These are phyloP conservation scores for Drosophila eohydei DNA, from an alignment of 2,888 invertebrate genomes.

Conservation along the genomic window DNA sequence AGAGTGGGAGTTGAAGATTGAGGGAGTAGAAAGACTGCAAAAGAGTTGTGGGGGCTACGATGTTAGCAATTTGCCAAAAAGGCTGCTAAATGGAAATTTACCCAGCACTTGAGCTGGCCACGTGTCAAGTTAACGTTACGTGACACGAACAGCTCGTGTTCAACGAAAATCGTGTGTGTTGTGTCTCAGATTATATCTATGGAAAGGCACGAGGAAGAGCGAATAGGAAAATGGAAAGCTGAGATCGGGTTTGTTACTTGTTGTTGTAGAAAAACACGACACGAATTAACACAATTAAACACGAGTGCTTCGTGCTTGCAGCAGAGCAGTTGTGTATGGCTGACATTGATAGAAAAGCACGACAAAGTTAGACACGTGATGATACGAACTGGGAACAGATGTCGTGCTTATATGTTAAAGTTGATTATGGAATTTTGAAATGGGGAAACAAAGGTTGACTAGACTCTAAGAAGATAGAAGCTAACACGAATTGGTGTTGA, in stretches of 20 bases:
- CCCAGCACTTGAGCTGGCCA: constrained; percentile 23
- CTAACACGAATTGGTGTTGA: too few species aligned
- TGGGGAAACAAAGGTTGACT: neutral
- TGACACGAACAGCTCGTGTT: constrained; percentile 23
- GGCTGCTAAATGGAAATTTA: constrained; percentile 42
- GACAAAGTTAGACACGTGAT: too few species aligned
- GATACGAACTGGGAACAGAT: too few species aligned
- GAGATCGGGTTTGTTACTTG: neutral
- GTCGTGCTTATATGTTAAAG: too few species aligned
- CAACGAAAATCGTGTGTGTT: neutral
- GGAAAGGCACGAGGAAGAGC: neutral
- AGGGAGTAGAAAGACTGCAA: neutral
- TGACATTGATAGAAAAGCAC: too few species aligned
- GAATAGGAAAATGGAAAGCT: too few species aligned
- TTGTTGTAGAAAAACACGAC: neutral
- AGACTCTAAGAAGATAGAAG: too few species aligned
- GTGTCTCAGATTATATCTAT: neutral
- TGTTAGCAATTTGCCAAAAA: constrained; percentile 60
- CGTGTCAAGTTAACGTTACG: neutral
- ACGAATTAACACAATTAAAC: neutral
- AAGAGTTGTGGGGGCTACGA: constrained; percentile 1
- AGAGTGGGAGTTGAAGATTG: neutral
- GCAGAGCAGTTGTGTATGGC: too few species aligned
- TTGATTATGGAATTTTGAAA: too few species aligned
- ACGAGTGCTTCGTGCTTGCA: too few species aligned